Conservation (phyloP, 2,888 invertebrate species). For the Ptychoptera albimana region DNA sequence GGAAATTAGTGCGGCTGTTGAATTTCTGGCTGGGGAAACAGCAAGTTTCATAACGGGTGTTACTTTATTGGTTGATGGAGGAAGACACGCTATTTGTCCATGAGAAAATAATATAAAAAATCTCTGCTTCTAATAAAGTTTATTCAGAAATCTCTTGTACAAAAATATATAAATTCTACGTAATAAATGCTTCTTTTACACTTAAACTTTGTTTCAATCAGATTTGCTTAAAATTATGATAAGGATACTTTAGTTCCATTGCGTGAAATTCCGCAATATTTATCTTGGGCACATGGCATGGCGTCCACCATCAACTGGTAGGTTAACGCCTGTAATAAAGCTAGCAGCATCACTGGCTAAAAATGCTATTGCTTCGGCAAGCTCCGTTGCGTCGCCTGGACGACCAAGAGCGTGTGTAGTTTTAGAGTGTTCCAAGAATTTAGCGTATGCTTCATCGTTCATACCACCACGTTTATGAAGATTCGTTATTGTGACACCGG, state of each 20-base stretch:
- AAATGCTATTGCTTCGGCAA: slow-evolving; percentile 80
- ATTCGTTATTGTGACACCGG: slow-evolving; percentile 77
- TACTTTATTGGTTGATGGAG: slow-evolving; percentile 74
- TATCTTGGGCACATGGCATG: slow-evolving; percentile 88
- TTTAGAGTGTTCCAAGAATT: slow-evolving; percentile 70
- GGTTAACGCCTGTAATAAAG: slow-evolving; percentile 76
- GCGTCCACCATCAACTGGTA: slow-evolving; percentile 90
- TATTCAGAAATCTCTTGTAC: no score
- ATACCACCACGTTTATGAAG: slow-evolving; percentile 78
- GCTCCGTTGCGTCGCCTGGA: slow-evolving; percentile 68
- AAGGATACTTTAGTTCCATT: no score
- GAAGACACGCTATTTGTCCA: slow-evolving; percentile 74
- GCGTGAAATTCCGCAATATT: slow-evolving; percentile 14
- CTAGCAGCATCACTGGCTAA: slow-evolving; percentile 77
- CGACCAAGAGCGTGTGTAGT: slow-evolving; percentile 85
- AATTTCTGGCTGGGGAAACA: slow-evolving; percentile 65
- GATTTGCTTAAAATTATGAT: no score
- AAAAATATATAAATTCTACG: no score
- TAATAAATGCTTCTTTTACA: no score
- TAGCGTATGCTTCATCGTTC: slow-evolving; percentile 60
- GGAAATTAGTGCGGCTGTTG: slow-evolving; percentile 71
- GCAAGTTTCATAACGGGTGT: slow-evolving; percentile 76
- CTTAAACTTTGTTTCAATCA: no score
- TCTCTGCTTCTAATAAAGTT: no score
- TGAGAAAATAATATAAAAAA: slow-evolving; percentile 30